Evolutionary conservation across 2,113 vertebrate species (phyloP), one percentile per base, ranked within the genome.

Genomic region (Anoplopoma fimbria): DNA sequence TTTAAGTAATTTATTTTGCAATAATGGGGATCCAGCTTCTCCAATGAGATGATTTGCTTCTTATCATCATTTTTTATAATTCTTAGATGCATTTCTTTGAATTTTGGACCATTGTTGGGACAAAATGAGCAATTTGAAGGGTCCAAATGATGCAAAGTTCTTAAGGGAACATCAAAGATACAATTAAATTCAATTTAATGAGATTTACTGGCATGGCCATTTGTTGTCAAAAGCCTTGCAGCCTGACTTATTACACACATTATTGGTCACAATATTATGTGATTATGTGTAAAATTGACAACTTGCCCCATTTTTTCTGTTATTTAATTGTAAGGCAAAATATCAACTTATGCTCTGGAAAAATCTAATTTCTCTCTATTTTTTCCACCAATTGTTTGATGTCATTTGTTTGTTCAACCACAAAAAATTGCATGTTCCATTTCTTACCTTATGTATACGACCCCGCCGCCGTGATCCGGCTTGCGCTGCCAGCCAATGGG

Each of bases 401-500:
- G n/a, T n/a, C n/a, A n/a, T n/a, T n/a, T n/a, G n/a, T n/a, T n/a
- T n/a, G n/a, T n/a, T n/a, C n/a, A n/a, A n/a, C n/a, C n/a, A n/a
- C n/a, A n/a, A n/a, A n/a, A n/a, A n/a, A n/a, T n/a, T n/a, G 15
- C 38, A 31, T 5, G 27, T 21, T 25, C 31, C 7, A n/a, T 2
- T 17, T 25, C 93, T 93, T 93, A 99, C 98, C 98, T 99, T 93
- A 99, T 92, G 86, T 99, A 99, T 65, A 96, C 77, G 83, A 99
- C 97, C 89, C 96, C 97, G 88, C 97, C 95, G 34, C 95, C 91
- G n/a, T 95, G 95, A 93, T 98, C 97, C 93, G 95, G 94, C 89
- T 95, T 96, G 38, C 98, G 96, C 93, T 97, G 97, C 98, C 98
- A 99, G 88, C 98, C 98, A 90, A 99, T 97, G 87, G 98, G 98